These are phyloP conservation scores for Phortica okadai DNA, from an alignment of 2,888 invertebrate genomes.

Conservation along the genomic window DNA sequence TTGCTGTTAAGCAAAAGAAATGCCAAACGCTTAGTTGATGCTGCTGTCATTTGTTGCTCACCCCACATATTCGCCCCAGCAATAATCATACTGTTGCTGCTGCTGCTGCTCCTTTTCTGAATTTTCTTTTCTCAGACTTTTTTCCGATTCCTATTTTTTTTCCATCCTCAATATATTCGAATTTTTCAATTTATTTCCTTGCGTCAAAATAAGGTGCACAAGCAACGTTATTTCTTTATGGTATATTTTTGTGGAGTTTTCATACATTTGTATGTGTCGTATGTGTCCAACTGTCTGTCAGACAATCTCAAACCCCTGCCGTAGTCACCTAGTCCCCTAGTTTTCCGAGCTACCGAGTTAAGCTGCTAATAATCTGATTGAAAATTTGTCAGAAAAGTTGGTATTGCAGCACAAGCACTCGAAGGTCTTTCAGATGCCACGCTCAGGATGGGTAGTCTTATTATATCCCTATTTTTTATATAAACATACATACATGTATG, in stretches of 20 bases:
- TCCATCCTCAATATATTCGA: conserved; percentile 7
- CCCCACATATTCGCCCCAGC: background rate
- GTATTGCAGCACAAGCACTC: too few species aligned
- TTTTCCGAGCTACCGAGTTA: too few species aligned
- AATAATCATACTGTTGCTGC: background rate
- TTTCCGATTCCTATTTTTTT: conserved; percentile 32
- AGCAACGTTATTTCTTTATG: conserved; percentile 42
- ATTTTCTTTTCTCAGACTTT: conserved; percentile 28
- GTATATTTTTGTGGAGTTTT: conserved; percentile 60
- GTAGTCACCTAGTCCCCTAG: too few species aligned
- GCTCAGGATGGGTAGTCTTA: too few species aligned
- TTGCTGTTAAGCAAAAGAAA: conserved; percentile 72
- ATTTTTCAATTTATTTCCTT: conserved; percentile 28
- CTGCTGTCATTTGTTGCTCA: conserved; percentile 31
- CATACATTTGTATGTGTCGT: background rate
- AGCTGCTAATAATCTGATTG: too few species aligned
- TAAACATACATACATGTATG: too few species aligned
- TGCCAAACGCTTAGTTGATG: conserved; percentile 65
- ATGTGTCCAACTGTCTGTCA: too few species aligned
- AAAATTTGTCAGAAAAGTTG: too few species aligned
- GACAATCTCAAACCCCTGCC: too few species aligned
- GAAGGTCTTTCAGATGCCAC: too few species aligned
- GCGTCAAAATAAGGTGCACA: conserved; percentile 19
- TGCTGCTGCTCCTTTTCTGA: conserved; percentile 20
- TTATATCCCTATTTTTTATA: too few species aligned